These are phyloP conservation scores for Ictalurus punctatus DNA, from an alignment of 2,113 vertebrate species.

Conservation along the genomic window DNA sequence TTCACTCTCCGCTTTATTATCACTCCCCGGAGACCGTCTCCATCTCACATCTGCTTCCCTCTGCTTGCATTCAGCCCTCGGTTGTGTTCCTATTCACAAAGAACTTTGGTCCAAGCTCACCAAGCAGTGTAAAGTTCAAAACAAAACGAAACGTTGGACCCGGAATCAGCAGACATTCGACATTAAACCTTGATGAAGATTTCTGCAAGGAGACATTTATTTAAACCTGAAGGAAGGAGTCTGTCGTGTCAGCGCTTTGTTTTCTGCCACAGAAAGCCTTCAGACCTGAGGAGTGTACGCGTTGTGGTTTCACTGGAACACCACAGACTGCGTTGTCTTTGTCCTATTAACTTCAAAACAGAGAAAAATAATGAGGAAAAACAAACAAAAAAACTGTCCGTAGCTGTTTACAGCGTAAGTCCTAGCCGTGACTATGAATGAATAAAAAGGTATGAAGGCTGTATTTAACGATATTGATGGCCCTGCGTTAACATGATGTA, in stretches of 20 bases:
- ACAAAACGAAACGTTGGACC: neutral
- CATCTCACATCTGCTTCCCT: slow-evolving; percentile 59
- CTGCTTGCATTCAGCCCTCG: slow-evolving; percentile 52
- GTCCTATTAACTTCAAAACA: neutral
- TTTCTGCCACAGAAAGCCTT: neutral
- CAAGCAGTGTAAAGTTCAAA: neutral
- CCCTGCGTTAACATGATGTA: neutral
- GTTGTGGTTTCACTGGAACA: neutral
- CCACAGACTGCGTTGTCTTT: too few species aligned
- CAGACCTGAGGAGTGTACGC: neutral
- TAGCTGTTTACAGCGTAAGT: neutral
- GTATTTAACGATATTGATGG: neutral
- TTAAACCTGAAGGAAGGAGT: neutral
- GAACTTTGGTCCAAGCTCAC: neutral
- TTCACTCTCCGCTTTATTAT: slow-evolving; percentile 40
- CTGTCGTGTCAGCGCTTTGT: neutral
- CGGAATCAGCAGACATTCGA: neutral
- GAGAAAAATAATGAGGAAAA: neutral
- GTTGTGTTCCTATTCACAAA: neutral
- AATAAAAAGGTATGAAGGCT: neutral
- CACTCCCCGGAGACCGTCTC: slow-evolving; percentile 54
- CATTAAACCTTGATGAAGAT: neutral
- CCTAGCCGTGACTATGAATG: neutral
- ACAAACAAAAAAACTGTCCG: too few species aligned
- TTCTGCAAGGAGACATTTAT: neutral